Conservation (phyloP, 2,797 vertebrate species). For the Schizothorax lantsangensis region DNA sequence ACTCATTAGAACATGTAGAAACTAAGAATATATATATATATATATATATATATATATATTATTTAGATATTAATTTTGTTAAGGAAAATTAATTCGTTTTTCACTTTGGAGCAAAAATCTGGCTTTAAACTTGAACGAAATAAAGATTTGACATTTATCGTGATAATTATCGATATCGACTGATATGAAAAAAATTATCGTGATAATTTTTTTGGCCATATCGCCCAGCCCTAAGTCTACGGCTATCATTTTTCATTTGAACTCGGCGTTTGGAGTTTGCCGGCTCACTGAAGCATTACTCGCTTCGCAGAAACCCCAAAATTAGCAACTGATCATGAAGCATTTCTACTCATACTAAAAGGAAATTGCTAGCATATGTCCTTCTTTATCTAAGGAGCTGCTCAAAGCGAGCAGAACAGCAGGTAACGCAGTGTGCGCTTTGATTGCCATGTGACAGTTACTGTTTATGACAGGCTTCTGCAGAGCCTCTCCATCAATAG, state of each 20-base stretch:
- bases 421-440: slow-evolving; percentile 61
- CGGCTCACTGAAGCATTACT: background rate
- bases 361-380: slow-evolving; percentile 25
- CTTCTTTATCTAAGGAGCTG: slow-evolving; percentile 16
- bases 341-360: background rate
- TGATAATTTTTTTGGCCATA: too few species aligned
- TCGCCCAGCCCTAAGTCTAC: background rate
- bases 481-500: slow-evolving; percentile 71
- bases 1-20: too few species aligned
- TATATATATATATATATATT: too few species aligned
- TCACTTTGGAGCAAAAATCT: too few species aligned
- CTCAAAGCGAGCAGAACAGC: slow-evolving; percentile 30
- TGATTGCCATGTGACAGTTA: slow-evolving; percentile 81
- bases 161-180: too few species aligned
- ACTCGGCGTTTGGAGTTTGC: background rate
- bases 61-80: too few species aligned
- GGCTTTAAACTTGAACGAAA: too few species aligned
- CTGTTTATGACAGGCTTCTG: slow-evolving; percentile 80
- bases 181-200: too few species aligned
- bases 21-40: too few species aligned
- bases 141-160: too few species aligned
- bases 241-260: slow-evolving; percentile 37
- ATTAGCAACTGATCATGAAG: slow-evolving; percentile 11
- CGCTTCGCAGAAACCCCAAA: background rate
- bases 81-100: too few species aligned